A percentile compares a stretch with the other conserved stretches of the same genome.
Conservation (phyloP, 1,140 invertebrate species). For the Micrasema longulum region DNA sequence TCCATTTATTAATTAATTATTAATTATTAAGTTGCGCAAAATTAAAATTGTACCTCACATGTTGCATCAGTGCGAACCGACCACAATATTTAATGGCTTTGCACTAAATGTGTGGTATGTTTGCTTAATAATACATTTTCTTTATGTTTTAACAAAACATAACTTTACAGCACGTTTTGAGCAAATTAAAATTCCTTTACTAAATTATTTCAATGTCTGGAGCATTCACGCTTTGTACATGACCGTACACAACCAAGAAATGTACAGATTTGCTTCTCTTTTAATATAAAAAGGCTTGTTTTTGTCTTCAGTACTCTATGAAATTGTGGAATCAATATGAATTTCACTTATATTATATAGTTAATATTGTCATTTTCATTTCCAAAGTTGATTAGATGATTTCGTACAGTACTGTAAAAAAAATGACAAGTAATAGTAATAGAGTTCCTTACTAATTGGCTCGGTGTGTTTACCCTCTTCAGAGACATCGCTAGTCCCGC, state of each 20-base stretch:
- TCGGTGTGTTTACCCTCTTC: constrained; percentile 68
- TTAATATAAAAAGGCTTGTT: constrained; percentile 22
- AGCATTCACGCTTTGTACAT: constrained; percentile 50
- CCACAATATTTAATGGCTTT: constrained; percentile 49
- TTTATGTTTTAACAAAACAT: constrained; percentile 48
- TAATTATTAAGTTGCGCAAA: constrained; percentile 11
- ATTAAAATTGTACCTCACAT: constrained; percentile 35
- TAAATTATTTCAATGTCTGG: constrained; percentile 47
- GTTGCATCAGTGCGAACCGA: constrained; percentile 52
- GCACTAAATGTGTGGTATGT: constrained; percentile 54
- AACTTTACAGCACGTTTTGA: constrained; percentile 45
- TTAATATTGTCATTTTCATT: not conserved
- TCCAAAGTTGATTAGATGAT: constrained; percentile 16
- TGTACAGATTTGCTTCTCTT: constrained; percentile 51
- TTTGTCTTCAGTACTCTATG: constrained; percentile 1
- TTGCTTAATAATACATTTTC: constrained; percentile 51
- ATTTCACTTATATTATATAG: not conserved
- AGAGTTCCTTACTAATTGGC: constrained; percentile 56
- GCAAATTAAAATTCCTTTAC: constrained; percentile 46
- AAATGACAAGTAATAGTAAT: constrained; percentile 26
- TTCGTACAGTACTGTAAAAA: constrained; percentile 3
- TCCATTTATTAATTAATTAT: not conserved
- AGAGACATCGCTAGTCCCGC: constrained; percentile 71
- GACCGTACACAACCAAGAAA: constrained; percentile 35
- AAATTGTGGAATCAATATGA: not conserved